Base-by-base conservation (phyloP, 2,888 invertebrate species). In the Scaptomyza reducta region DNA sequence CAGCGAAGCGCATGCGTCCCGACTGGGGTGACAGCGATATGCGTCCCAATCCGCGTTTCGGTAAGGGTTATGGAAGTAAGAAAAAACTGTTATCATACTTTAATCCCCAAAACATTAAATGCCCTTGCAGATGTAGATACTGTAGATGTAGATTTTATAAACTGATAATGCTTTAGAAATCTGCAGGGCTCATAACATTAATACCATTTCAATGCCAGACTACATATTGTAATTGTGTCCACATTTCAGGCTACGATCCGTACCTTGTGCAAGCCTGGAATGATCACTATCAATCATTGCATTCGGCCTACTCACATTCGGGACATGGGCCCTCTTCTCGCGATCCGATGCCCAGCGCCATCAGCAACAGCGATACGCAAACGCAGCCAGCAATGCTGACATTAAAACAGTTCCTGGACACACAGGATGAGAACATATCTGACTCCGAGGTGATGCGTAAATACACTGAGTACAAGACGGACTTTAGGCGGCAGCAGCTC, bases 401-500 rank as follows among this genome's bases (percentile, higher is more conserved):
- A 1, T 97, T 99, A 92, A 99, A 99, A 92, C 97, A 98, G 78
- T 99, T 98, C 92, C 93, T 99, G 62, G 96, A 96, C 35, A 97
- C 98, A 13, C 98, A 99, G 91, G 99, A 99, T 92, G 99, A 99
- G 92, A 96, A 96, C 73, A 99, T 99, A 84, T 98, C 98, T 38
- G 99, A 99, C 82, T 97, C 98, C 76, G 99, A 99, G 90, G 98
- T 98, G 3, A 95, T 99, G 75, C 95, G 95, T 89, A 98, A 98
- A 91, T 99, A 99, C 93, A 98, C 98, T 92, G 99, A 99, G 90
- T 99, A 99, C 93, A 99, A 99, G 92, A 93, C 97, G 88, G 99
- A 99, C 89, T 99, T 99, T 92, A 96, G 97, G 88, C 94, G 97
- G 56, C 98, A 98, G 91, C 99, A 99, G 91, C 94, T 99, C 59